phyloP scores from a whole-genome alignment of 37 sponge, comb jelly and placozoan species.

The Diacarnus erythraeanus region DNA sequence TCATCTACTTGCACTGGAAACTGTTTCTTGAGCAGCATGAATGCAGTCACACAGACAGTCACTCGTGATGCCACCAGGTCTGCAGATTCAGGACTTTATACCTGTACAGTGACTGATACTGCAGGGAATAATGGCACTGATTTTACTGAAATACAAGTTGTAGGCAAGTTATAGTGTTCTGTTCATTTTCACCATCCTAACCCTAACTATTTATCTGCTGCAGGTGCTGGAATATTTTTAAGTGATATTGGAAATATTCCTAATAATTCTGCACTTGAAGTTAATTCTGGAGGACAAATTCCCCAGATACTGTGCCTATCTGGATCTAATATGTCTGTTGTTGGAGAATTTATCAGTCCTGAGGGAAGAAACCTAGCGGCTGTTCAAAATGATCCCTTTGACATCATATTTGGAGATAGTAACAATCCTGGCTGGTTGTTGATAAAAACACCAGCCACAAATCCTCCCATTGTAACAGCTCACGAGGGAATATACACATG shows the following conservation, averaged over 20 bases:
- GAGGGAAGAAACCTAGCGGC: background rate
- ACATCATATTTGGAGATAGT: conserved; percentile 6
- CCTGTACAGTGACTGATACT: conserved; percentile 9
- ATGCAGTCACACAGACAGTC: background rate
- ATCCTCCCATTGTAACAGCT: background rate
- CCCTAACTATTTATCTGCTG: no score
- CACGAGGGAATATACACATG: conserved; percentile 15
- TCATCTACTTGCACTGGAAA: conserved; percentile 13
- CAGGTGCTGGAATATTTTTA: conserved; percentile 5
- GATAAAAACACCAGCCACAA: conserved; percentile 2
- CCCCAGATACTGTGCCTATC: background rate
- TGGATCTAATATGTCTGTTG: conserved; percentile 4
- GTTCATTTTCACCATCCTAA: background rate
- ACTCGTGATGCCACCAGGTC: conserved; percentile 13
- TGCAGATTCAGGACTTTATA: conserved; percentile 14
- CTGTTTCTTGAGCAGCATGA: background rate
- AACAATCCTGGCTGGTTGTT: conserved; percentile 1
- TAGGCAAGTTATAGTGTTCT: background rate
- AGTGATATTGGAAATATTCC: background rate
- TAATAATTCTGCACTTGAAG: conserved; percentile 3
- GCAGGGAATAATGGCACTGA: conserved; percentile 24
- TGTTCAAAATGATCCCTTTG: conserved; percentile 17
- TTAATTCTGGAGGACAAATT: background rate
- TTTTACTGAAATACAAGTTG: background rate
- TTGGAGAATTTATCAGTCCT: conserved; percentile 7